These are phyloP conservation scores for Drosophila pseudoobscura DNA, from an alignment of 1,140 invertebrate species.

Conservation along the genomic window DNA sequence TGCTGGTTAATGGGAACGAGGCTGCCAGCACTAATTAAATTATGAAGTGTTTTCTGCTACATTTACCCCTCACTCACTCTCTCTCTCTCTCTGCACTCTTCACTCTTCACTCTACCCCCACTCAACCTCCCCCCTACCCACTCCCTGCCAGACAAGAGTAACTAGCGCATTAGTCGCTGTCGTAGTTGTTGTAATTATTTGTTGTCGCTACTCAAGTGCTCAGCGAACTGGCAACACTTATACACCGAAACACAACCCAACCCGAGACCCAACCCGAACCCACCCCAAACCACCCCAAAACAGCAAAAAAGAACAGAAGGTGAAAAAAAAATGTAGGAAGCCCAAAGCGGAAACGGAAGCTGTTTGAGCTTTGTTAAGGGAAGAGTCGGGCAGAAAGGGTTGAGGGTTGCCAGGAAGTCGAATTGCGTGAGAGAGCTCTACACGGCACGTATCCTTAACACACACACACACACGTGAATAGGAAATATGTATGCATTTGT, in stretches of 20 bases:
- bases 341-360: slow-evolving; percentile 69
- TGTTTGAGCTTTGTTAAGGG: slow-evolving; percentile 63
- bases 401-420: background rate
- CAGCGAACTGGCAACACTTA: slow-evolving; percentile 64
- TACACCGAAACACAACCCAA: slow-evolving; percentile 30
- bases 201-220: slow-evolving; percentile 53
- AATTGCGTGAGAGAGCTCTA: slow-evolving; percentile 34
- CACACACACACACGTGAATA: slow-evolving; percentile 7
- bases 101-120: too few relatives aligned
- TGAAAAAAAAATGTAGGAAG: slow-evolving; percentile 5
- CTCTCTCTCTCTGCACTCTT: background rate
- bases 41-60: slow-evolving; percentile 77
- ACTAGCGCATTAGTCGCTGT: slow-evolving; percentile 19
- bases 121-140: background rate
- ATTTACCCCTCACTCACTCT: slow-evolving; percentile 33
- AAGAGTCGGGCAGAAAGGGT: slow-evolving; percentile 23
- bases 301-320: background rate
- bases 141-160: slow-evolving; percentile 14
- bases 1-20: slow-evolving; percentile 44
- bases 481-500: slow-evolving; percentile 4
- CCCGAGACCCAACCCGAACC: background rate
- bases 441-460: slow-evolving; percentile 17
- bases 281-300: background rate
- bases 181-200: slow-evolving; percentile 26
- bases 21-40: slow-evolving; percentile 76